phyloP scores from a whole-genome alignment of 2,113 vertebrate species.

The Cyprinodon tularosa region DNA sequence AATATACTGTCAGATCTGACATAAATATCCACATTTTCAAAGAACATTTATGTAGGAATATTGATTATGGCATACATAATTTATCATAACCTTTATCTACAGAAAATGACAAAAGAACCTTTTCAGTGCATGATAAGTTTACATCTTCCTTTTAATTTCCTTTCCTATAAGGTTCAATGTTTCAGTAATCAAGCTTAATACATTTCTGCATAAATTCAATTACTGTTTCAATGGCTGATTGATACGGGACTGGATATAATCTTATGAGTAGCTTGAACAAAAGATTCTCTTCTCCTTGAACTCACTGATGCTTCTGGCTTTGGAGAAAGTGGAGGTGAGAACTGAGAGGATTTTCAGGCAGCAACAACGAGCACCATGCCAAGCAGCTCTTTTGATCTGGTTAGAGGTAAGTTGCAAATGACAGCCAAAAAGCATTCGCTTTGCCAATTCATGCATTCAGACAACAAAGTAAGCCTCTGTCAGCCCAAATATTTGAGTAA shows the following conservation, averaged over 20 bases:
- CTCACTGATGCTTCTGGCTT: neutral
- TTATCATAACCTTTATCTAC: neutral
- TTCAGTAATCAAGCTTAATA: conserved; percentile 3
- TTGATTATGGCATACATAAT: neutral
- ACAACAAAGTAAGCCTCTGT: neutral
- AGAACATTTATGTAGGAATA: neutral
- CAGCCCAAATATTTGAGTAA: neutral
- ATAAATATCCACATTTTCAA: conserved; percentile 14
- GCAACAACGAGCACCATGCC: neutral
- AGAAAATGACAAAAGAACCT: neutral
- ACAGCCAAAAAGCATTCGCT: neutral
- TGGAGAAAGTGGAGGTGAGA: neutral
- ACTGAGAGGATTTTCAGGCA: neutral
- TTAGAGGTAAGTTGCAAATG: neutral
- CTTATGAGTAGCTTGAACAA: neutral
- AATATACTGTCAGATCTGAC: neutral
- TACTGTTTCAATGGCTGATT: neutral
- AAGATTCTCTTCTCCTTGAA: conserved; percentile 9
- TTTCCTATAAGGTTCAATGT: neutral
- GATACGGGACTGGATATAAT: neutral
- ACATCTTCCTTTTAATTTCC: neutral
- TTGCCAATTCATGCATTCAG: neutral
- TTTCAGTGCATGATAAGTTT: neutral
- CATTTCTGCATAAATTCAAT: conserved; percentile 4
- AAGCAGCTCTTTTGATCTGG: neutral